Conservation (phyloP, 2,888 invertebrate species). For the Lutraria lutraria region DNA sequence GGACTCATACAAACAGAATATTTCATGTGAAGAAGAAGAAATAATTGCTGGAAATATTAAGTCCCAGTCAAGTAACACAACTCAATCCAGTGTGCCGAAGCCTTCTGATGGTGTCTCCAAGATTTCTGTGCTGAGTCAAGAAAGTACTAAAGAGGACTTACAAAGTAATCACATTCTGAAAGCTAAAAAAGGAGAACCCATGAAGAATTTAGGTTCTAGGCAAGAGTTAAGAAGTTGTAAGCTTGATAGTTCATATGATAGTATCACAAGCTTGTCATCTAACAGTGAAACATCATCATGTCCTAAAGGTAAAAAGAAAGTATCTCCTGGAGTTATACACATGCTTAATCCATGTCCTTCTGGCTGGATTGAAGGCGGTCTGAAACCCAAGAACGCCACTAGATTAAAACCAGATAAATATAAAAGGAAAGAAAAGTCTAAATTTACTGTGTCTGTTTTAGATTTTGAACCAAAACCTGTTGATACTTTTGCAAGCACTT, state of each 20-base stretch:
- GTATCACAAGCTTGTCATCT: background rate
- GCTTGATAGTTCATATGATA: background rate
- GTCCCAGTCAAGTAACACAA: background rate
- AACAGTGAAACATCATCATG: background rate
- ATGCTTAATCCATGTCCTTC: conserved; percentile 61
- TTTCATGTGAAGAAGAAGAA: background rate
- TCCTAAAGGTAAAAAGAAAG: conserved; percentile 31
- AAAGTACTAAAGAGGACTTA: background rate
- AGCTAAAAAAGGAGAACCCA: no score
- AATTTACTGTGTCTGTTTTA: conserved; percentile 52
- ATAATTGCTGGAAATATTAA: background rate
- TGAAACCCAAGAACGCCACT: conserved; percentile 28
- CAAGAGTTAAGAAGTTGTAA: background rate
- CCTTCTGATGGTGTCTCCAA: background rate
- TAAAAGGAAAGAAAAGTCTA: conserved; percentile 31
- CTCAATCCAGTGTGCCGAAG: background rate
- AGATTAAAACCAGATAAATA: background rate
- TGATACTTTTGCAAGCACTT: background rate
- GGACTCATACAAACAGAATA: background rate
- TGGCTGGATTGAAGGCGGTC: conserved; percentile 67
- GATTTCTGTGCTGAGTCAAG: background rate
- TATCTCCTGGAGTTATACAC: conserved; percentile 65
- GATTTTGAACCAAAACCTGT: conserved; percentile 52
- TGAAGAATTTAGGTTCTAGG: background rate
- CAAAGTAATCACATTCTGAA: background rate